Evolutionary conservation across 1,140 invertebrate genomes (phyloP).

Genomic region (Nasonia longicornis): DNA sequence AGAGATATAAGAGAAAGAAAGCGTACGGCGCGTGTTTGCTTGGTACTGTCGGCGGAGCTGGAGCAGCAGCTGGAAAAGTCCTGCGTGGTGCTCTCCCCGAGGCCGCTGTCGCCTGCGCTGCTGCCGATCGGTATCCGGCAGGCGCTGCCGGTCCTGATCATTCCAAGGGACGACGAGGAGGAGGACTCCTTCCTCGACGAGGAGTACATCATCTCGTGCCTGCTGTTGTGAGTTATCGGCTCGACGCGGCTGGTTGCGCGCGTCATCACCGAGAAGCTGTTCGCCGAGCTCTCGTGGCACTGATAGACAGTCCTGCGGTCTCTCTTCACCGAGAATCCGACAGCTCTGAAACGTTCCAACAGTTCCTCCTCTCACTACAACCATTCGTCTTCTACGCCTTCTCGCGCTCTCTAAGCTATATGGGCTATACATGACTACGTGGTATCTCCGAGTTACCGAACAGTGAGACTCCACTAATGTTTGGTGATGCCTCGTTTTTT

Average conservation of each 20-base stretch:
- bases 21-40: conserved; percentile 65
- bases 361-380: conserved; percentile 59
- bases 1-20: conserved; percentile 44
- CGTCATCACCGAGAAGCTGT: conserved; percentile 11
- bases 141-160: conserved; percentile 23
- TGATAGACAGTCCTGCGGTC: conserved; percentile 63
- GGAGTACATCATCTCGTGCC: conserved; percentile 53
- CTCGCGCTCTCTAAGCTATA: conserved; percentile 37
- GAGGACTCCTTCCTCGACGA: conserved; percentile 29
- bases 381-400: conserved; percentile 45
- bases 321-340: conserved; percentile 66
- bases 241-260: conserved; percentile 53
- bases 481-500: not conserved
- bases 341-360: conserved; percentile 64
- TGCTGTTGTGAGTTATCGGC: conserved; percentile 57
- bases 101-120: conserved; percentile 61
- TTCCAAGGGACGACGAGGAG: conserved; percentile 32
- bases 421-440: conserved; percentile 14
- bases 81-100: conserved; percentile 68
- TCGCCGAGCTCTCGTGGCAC: conserved; percentile 46
- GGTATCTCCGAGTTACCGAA: not conserved
- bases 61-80: conserved; percentile 69
- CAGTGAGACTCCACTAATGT: conserved; percentile 9
- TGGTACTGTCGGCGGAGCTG: conserved; percentile 67
- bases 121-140: conserved; percentile 55